A percentile compares a stretch with the other conserved stretches of the same genome.
phyloP scores from a whole-genome alignment of 2,797 vertebrate genomes.

The Gymnothorax reevesii region DNA sequence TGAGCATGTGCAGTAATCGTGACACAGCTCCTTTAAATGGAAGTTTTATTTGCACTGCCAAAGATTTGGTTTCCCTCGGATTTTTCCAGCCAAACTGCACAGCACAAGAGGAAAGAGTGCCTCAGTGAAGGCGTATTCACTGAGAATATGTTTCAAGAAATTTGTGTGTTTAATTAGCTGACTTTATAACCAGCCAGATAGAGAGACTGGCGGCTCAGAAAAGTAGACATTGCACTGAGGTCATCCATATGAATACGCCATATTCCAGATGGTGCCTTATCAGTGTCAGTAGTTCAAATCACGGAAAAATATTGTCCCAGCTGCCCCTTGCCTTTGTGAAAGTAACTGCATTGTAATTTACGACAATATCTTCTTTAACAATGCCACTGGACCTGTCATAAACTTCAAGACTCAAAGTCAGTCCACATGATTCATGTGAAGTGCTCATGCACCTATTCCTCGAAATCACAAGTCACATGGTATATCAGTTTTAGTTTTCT shows the following conservation, averaged over 20 bases:
- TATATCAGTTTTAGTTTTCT: neutral
- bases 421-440: neutral
- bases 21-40: conserved; percentile 30
- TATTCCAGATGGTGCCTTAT: conserved; percentile 60
- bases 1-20: no score
- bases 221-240: neutral
- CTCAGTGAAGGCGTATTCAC: neutral
- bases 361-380: neutral
- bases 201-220: neutral
- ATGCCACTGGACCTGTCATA: neutral
- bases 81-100: neutral
- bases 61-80: conserved; percentile 2
- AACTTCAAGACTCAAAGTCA: neutral
- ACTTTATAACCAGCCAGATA: neutral
- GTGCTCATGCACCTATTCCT: neutral
- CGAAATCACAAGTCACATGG: neutral
- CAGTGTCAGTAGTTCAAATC: conserved; percentile 45
- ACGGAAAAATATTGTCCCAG: conserved; percentile 56
- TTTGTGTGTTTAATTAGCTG: neutral
- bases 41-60: conserved; percentile 29
- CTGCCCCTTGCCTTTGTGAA: conserved; percentile 44
- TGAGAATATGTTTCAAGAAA: neutral
- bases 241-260: conserved; percentile 38
- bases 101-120: neutral
- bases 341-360: conserved; percentile 33